These are phyloP conservation scores for Keiferia lycopersicella DNA, from an alignment of 2,888 invertebrate species.

Conservation along the genomic window DNA sequence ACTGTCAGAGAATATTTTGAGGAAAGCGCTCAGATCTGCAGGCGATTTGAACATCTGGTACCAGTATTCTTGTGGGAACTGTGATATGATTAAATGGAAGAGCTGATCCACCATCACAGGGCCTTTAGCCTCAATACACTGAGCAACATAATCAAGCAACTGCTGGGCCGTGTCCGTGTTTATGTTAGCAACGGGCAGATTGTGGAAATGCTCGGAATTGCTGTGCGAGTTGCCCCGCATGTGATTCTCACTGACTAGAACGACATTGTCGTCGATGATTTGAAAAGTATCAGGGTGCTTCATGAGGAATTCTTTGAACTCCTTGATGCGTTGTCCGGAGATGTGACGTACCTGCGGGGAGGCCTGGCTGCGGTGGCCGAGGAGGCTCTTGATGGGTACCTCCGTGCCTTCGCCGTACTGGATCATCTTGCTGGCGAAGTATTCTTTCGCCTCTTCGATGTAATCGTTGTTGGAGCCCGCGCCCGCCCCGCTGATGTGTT, in stretches of 20 bases:
- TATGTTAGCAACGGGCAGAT: slow-evolving; percentile 88
- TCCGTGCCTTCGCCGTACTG: slow-evolving; percentile 98
- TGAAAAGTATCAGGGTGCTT: slow-evolving; percentile 93
- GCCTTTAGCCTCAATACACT: slow-evolving; percentile 90
- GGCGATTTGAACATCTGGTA: slow-evolving; percentile 94
- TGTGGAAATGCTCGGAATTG: slow-evolving; percentile 84
- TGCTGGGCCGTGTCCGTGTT: slow-evolving; percentile 92
- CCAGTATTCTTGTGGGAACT: slow-evolving; percentile 89
- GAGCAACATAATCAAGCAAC: slow-evolving; percentile 90
- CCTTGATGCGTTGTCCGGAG: slow-evolving; percentile 95
- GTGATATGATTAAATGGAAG: slow-evolving; percentile 89
- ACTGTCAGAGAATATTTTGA: slow-evolving; percentile 96
- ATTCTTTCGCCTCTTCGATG: slow-evolving; percentile 98
- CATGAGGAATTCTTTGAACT: slow-evolving; percentile 93
- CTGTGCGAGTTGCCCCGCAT: slow-evolving; percentile 85
- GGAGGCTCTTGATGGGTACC: slow-evolving; percentile 97
- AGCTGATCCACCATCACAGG: slow-evolving; percentile 93
- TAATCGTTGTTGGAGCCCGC: slow-evolving; percentile 89
- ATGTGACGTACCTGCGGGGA: slow-evolving; percentile 98
- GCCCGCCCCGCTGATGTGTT: slow-evolving; percentile 81
- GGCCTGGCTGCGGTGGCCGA: slow-evolving; percentile 98
- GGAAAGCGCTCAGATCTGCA: slow-evolving; percentile 93
- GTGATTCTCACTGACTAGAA: slow-evolving; percentile 86
- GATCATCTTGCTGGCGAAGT: slow-evolving; percentile 96
- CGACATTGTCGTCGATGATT: slow-evolving; percentile 92